phyloP scores from a whole-genome alignment of 2,888 invertebrate species.

The Philereme transversata region DNA sequence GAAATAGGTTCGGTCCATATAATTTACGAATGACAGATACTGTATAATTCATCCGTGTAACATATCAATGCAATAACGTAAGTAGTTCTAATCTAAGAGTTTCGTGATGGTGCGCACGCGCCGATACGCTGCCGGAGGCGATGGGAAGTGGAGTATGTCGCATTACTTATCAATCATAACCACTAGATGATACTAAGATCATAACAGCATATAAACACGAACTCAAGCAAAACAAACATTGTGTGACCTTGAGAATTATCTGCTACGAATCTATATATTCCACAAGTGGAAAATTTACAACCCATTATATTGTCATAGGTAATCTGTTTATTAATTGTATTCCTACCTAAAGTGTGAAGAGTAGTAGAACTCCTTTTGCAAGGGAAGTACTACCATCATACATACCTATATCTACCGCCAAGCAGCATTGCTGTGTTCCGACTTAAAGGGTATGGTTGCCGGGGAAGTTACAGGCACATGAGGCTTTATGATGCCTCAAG shows the following conservation, averaged over 20 bases:
- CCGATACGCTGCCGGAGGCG: constrained; percentile 42
- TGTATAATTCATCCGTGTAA: constrained; percentile 71
- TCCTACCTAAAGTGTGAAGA: too few species aligned
- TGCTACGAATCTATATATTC: neutral
- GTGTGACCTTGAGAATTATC: neutral
- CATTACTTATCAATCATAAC: constrained; percentile 67
- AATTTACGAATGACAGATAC: constrained; percentile 62
- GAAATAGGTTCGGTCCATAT: constrained; percentile 47
- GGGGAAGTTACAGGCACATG: too few species aligned
- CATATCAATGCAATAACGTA: constrained; percentile 65
- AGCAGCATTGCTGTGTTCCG: too few species aligned
- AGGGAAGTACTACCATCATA: too few species aligned
- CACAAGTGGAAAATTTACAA: too few species aligned
- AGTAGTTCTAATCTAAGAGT: constrained; percentile 60
- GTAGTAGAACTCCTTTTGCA: too few species aligned
- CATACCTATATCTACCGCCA: too few species aligned
- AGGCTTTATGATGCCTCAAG: too few species aligned
- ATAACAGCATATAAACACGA: constrained; percentile 13
- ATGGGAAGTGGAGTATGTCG: constrained; percentile 72
- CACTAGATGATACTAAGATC: constrained; percentile 36
- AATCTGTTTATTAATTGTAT: too few species aligned
- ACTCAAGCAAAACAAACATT: too few species aligned
- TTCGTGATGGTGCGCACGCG: constrained; percentile 56
- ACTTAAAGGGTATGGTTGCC: too few species aligned
- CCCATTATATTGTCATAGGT: too few species aligned